These are phyloP conservation scores for Trissolcus basalis DNA, from an alignment of 1,140 invertebrate species.

Conservation along the genomic window DNA sequence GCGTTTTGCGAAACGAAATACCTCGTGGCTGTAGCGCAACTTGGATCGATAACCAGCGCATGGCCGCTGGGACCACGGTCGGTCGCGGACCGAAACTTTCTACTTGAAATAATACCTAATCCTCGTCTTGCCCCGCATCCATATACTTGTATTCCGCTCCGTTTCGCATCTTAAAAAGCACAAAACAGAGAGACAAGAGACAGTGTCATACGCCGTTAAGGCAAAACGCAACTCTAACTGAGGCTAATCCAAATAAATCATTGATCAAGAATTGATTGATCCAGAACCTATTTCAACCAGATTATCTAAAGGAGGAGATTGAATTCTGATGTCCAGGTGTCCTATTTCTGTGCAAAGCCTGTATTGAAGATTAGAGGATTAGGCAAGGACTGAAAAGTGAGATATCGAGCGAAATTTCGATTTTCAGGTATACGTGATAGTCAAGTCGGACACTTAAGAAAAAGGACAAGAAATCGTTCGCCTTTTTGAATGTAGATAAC, in stretches of 20 bases:
- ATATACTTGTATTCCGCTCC: constrained; percentile 36
- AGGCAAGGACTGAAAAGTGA: constrained; percentile 1
- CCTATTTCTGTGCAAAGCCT: constrained; percentile 10
- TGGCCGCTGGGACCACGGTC: constrained; percentile 61
- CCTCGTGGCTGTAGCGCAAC: constrained; percentile 55
- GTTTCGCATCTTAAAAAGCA: constrained; percentile 19
- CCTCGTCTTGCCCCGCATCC: constrained; percentile 26
- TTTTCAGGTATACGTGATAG: constrained; percentile 1
- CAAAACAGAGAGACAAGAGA: constrained; percentile 12
- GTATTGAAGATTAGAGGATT: constrained; percentile 16
- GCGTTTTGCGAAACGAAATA: constrained; percentile 64
- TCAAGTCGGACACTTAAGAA: too few species aligned
- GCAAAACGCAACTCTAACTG: not conserved
- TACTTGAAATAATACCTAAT: constrained; percentile 58
- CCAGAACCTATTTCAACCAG: constrained; percentile 8
- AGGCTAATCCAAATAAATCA: constrained; percentile 19
- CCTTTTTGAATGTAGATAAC: too few species aligned
- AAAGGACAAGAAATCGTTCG: too few species aligned
- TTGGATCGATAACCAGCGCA: constrained; percentile 68
- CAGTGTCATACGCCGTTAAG: too few species aligned
- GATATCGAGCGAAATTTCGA: constrained; percentile 19
- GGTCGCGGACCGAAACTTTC: constrained; percentile 63
- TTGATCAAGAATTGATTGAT: constrained; percentile 8
- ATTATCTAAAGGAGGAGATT: constrained; percentile 27
- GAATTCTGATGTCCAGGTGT: constrained; percentile 26